Percentiles rank a stretch among this genome's conserved stretches.
phyloP scores from a whole-genome alignment of 53 echinoderm and acorn worm species.

The Astropecten irregularis region DNA sequence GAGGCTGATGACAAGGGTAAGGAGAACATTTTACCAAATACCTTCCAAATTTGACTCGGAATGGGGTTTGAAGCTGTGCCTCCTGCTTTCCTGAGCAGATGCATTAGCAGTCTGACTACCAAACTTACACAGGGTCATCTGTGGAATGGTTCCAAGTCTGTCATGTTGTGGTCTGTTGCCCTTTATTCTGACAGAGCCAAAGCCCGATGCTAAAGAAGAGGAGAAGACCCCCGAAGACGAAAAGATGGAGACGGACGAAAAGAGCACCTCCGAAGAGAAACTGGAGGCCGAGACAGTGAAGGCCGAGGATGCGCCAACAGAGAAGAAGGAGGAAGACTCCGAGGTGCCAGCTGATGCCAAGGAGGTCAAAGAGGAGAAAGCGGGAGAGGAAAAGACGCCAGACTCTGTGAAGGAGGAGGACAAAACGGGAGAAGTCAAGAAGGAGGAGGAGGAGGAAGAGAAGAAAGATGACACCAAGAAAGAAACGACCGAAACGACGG shows the following conservation, averaged over 20 bases:
- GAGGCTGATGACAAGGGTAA: no score
- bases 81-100: no score
- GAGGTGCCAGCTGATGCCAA: no score
- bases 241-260: slow-evolving; percentile 18
- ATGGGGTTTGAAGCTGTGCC: no score
- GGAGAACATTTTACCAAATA: no score
- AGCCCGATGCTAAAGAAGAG: not conserved
- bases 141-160: no score
- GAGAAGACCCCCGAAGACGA: not conserved
- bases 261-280: not conserved
- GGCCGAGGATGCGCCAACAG: not conserved
- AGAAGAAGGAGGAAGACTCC: slow-evolving; percentile 35
- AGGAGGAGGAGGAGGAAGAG: slow-evolving; percentile 14
- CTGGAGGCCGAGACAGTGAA: not conserved
- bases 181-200: no score
- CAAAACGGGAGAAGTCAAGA: slow-evolving; percentile 14
- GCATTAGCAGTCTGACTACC: no score
- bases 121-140: no score
- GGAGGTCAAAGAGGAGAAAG: not conserved
- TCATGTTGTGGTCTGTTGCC: no score
- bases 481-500: slow-evolving; percentile 10
- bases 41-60: no score
- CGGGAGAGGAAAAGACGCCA: not conserved
- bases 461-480: slow-evolving; percentile 37
- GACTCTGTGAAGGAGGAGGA: slow-evolving; percentile 27